Conservation (phyloP, 1,140 invertebrate species). For the Lepidurus couesii region DNA sequence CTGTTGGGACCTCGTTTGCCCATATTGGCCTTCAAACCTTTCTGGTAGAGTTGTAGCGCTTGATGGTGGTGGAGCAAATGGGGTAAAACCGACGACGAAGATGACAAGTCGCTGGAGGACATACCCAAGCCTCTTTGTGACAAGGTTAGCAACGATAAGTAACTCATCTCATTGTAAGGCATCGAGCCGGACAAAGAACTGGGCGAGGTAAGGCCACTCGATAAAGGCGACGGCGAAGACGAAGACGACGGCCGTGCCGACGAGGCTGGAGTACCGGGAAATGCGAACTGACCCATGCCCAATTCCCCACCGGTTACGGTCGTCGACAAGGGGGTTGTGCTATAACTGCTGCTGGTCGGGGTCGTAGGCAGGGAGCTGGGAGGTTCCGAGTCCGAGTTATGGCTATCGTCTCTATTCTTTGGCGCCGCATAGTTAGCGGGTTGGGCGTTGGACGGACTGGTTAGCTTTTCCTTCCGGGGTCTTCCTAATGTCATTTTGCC, state of each 20-base stretch:
- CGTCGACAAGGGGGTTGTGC: slow-evolving; percentile 3
- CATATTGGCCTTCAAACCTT: slow-evolving; percentile 4
- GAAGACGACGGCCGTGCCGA: slow-evolving; percentile 26
- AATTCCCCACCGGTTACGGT: background rate
- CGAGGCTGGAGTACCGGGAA: slow-evolving; percentile 28
- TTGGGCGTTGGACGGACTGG: background rate
- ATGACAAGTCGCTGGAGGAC: slow-evolving; percentile 24
- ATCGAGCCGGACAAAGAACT: slow-evolving; percentile 13
- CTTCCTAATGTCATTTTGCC: slow-evolving; percentile 30
- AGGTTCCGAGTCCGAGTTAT: background rate
- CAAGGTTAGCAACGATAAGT: slow-evolving; percentile 34
- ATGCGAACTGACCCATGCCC: slow-evolving; percentile 34
- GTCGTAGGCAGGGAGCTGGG: slow-evolving; percentile 26
- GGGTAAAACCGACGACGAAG: slow-evolving; percentile 21
- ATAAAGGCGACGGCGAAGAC: slow-evolving; percentile 17
- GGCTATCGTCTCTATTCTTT: slow-evolving; percentile 26
- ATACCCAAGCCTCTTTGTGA: slow-evolving; percentile 28
- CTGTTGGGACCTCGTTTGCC: background rate
- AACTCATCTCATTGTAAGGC: slow-evolving; percentile 35
- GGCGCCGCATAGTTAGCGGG: background rate
- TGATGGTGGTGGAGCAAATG: slow-evolving; percentile 17
- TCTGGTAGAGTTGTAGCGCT: slow-evolving; percentile 25
- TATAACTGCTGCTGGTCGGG: slow-evolving; percentile 24
- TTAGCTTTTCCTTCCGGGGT: slow-evolving; percentile 14
- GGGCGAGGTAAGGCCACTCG: slow-evolving; percentile 10